Base-by-base conservation (phyloP, 53 echinoderm and acorn worm species). In the Paracentrotus lividus region DNA sequence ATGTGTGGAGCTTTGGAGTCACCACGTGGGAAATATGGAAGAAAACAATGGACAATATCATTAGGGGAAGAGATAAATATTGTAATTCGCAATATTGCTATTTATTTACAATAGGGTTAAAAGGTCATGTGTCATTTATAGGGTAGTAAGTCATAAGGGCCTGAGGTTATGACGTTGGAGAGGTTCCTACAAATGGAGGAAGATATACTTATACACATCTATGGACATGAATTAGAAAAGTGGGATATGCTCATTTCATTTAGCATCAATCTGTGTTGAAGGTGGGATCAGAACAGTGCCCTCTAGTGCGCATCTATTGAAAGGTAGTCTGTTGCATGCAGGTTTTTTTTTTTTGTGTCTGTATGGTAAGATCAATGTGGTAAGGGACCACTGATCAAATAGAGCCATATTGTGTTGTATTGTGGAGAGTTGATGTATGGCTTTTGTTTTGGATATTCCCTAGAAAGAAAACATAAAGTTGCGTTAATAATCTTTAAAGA, bases 1-100 rank as follows among this genome's bases (percentile, higher is more conserved):
- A 98, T 86, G 95, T 97, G 2, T 99, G 96, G 97, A 97, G 97
- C 85, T 98, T 96, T 94, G 99, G 99, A 15, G 97, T 99, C 54
- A 96, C 97, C 1, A 93, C 96, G 94, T 99, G 97, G 97, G 99
- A 99, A 85, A 97, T 97, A 94, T 96, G 96, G 97, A 1, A 94
- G 95, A 47, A 97, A 97, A 86, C 97, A 96, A 2, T 99, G 96
- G 96, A 92, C 96, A 8, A 96, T 96, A 3, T 88, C 91, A 32
- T 96, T 96, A 42, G 96, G 27, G 24, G 68, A 33, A 67, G 1
- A 4, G 68, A 5, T 26, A 33, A 1, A 29, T 26, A 67, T 15
- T 36, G 24, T 42, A 64, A 0, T 15, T 6, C 7, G 64, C 9
- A n/a, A 7, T 3, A n/a, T n/a, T n/a, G n/a, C n/a, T 65, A 65